phyloP scores from a whole-genome alignment of 2,888 invertebrate genomes.

The Thumatha senex region DNA sequence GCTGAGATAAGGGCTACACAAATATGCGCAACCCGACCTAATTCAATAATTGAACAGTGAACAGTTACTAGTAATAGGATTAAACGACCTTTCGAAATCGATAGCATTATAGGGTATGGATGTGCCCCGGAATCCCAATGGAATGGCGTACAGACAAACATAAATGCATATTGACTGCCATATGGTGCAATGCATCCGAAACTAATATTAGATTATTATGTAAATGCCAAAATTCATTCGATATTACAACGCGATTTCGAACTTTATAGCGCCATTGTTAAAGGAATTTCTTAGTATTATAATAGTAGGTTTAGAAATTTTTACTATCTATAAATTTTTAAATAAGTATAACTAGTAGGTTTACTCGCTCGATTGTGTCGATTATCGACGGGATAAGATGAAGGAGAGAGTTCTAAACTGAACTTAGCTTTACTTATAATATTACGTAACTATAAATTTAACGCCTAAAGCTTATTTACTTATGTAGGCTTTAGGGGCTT shows the following conservation, averaged over 20 bases:
- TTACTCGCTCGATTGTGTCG: too few relatives aligned
- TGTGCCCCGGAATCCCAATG: slow-evolving; percentile 62
- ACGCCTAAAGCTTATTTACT: too few relatives aligned
- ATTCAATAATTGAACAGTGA: slow-evolving; percentile 59
- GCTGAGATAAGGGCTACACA: slow-evolving; percentile 62
- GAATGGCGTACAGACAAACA: slow-evolving; percentile 47
- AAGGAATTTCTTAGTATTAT: too few relatives aligned
- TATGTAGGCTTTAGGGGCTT: too few relatives aligned
- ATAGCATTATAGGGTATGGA: slow-evolving; percentile 53
- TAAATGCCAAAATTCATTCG: slow-evolving; percentile 29
- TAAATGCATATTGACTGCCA: slow-evolving; percentile 57
- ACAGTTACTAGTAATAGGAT: slow-evolving; percentile 43
- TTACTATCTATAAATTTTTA: too few relatives aligned
- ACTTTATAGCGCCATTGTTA: neutral
- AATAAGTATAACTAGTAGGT: too few relatives aligned
- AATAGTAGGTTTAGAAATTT: too few relatives aligned
- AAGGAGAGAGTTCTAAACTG: too few relatives aligned
- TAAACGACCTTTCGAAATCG: slow-evolving; percentile 55
- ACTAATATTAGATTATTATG: slow-evolving; percentile 25
- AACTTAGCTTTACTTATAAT: too few relatives aligned
- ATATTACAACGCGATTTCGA: slow-evolving; percentile 23
- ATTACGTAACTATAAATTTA: too few relatives aligned
- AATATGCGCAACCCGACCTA: slow-evolving; percentile 64
- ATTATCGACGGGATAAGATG: too few relatives aligned
- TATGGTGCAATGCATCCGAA: slow-evolving; percentile 45